Evolutionary conservation across 2,797 vertebrate species (phyloP), one percentile per base, ranked within the genome.

Genomic region (Sparidentex hasta): DNA sequence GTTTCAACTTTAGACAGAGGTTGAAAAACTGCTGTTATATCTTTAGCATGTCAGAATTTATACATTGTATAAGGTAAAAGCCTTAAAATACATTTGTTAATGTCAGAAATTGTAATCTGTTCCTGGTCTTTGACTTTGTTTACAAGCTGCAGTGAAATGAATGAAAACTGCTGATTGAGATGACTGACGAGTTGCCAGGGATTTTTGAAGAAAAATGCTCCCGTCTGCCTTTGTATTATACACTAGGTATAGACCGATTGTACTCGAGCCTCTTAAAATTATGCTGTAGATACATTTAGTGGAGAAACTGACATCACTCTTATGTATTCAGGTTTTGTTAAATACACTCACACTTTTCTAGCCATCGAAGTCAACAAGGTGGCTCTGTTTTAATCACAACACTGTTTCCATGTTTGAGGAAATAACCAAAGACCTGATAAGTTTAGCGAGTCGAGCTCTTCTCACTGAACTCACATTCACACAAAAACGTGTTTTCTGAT

Each of bases 11-110:
- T 92, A 94, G 92, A 95, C 75, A 71, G 82, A 90, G 71, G 86
- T 87, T 91, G 79, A 84, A 84, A 88, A 87, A 95, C 92, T 95
- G 94, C 96, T 96, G 92, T 94, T 92, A 81, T 87, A 90, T 71
- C 95, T 95, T 96, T 95, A 97, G 97, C 98, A 99, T 99, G 98
- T 97, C 86, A 95, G 95, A 96, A 97, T 97, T 97, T 98, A 95
- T 97, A 97, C 95, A 97, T 96, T 97, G 96, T 97, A 96, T 96
- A 96, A 96, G 92, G 92, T 94, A 91, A 94, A 95, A 74, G 84
- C 94, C 95, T 95, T 95, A 95, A 95, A 95, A 94, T 93, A 93
- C 93, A 94, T 90, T 94, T 94, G 92, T 92, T 94, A 88, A 90
- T 91, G 89, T 93, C 90, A 88, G 82, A 93, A 94, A 94, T 94